Base-by-base conservation (phyloP, 64 coral and sea anemone genomes). In the Montipora sp. region DNA sequence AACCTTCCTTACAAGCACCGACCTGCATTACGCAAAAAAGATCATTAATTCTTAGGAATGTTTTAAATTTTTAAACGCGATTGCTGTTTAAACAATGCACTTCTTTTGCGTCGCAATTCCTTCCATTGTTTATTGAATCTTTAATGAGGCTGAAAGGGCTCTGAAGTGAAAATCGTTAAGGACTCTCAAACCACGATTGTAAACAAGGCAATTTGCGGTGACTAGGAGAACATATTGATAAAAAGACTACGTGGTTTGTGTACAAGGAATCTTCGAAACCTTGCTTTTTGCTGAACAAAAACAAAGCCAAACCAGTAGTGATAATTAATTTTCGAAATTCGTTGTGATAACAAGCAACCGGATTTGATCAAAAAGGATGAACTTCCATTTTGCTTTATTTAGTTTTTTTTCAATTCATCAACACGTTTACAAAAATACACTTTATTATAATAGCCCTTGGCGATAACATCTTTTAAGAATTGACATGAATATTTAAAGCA, bases 121-220 rank as follows among this genome's bases (percentile, higher is more conserved):
- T 84, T 12, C 1, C 63, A 66, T 47, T 69, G 16, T 22, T 85
- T 63, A 72, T 49, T 85, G 82, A 65, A 85, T 72, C 6, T 85
- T 69, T 72, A 50, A 72, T 85, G 61, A 71, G 55, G 63, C 16
- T 71, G 46, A 50, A 72, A 85, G 82, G 16, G 10, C 21, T 71
- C 68, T 48, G 69, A 85, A 85, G 45, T 85, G 65, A 66, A 65
- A 48, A 72, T 85, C 44, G 82, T n/a, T 49, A 85, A 85, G 3
- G 47, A 69, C 44, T 45, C 50, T 71, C 49, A 85, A 14, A 85
- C 22, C 61, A 51, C n/a, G 45, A 71, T 67, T 8, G 82, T 72
- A 71, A 85, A 85, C 82, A 71, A 70, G 58, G 60, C 65, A 72
- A 71, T 85, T 85, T 85, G 36, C 19, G 65, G 65, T 71, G 63